phyloP scores from a whole-genome alignment of 2,888 invertebrate species.

The Achlya flavicornis region DNA sequence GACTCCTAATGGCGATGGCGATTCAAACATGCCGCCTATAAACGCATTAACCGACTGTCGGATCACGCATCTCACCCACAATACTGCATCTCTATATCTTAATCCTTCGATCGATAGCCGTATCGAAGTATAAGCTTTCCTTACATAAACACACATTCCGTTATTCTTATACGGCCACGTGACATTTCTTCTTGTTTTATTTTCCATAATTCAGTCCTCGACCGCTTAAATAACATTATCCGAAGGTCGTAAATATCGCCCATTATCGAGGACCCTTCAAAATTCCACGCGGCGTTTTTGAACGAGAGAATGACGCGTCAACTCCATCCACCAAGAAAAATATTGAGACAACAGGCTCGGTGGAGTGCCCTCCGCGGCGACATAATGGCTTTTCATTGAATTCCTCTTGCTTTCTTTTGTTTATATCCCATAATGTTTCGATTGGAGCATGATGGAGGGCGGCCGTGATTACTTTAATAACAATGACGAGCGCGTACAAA shows the following conservation, averaged over 20 bases:
- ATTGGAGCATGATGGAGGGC: constrained; percentile 80
- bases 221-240: constrained; percentile 77
- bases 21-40: constrained; percentile 70
- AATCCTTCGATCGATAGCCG: constrained; percentile 43
- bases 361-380: constrained; percentile 75
- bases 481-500: constrained; percentile 78
- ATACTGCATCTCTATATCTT: constrained; percentile 53
- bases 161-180: constrained; percentile 39
- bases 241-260: constrained; percentile 79
- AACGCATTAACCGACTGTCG: constrained; percentile 69
- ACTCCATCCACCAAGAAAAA: constrained; percentile 79
- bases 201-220: constrained; percentile 68
- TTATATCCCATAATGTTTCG: constrained; percentile 83
- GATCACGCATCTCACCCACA: constrained; percentile 53
- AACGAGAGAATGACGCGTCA: constrained; percentile 79
- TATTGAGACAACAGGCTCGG: constrained; percentile 79
- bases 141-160: constrained; percentile 29
- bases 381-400: constrained; percentile 83
- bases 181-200: constrained; percentile 65
- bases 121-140: constrained; percentile 38
- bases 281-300: constrained; percentile 79
- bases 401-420: constrained; percentile 82
- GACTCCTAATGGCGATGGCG: constrained; percentile 61
- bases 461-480: constrained; percentile 82
- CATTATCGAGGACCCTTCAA: constrained; percentile 79